Conservation (phyloP, 2,113 vertebrate species). For the Steatornis caripensis region DNA sequence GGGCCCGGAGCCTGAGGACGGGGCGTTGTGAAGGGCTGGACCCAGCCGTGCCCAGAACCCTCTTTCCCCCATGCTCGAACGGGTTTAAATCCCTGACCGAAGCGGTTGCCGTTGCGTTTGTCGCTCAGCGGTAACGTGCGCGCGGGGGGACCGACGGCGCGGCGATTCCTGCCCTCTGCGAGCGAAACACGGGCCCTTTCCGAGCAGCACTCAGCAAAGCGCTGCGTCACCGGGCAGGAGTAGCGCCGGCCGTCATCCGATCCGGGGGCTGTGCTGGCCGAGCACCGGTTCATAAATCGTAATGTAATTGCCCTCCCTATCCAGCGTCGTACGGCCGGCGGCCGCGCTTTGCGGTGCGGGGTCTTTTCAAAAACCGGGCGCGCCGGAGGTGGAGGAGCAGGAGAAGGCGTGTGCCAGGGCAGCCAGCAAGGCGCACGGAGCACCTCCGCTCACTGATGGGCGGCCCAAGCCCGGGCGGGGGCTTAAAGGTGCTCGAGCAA, state of each 20-base stretch:
- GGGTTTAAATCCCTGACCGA: too few species aligned
- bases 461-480: not conserved
- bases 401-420: not conserved
- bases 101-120: too few species aligned
- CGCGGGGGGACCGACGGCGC: too few species aligned
- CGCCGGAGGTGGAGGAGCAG: not conserved
- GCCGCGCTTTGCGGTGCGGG: not conserved
- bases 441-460: not conserved
- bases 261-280: slow-evolving; percentile 50
- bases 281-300: slow-evolving; percentile 65
- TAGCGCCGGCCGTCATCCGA: slow-evolving; percentile 43
- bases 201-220: too few species aligned
- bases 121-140: too few species aligned
- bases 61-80: too few species aligned
- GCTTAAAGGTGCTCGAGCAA: not conserved
- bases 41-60: not conserved
- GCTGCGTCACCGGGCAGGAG: slow-evolving; percentile 65
- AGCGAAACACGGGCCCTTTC: too few species aligned
- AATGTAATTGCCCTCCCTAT: slow-evolving; percentile 58
- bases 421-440: not conserved
- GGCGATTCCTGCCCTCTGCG: too few species aligned
- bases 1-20: accelerated
- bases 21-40: not conserved
- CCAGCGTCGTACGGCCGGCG: slow-evolving; percentile 21
- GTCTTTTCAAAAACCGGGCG: not conserved